These are phyloP conservation scores for Akabosia matsudoensis DNA, from an alignment of 1,140 invertebrate genomes.

Conservation along the genomic window DNA sequence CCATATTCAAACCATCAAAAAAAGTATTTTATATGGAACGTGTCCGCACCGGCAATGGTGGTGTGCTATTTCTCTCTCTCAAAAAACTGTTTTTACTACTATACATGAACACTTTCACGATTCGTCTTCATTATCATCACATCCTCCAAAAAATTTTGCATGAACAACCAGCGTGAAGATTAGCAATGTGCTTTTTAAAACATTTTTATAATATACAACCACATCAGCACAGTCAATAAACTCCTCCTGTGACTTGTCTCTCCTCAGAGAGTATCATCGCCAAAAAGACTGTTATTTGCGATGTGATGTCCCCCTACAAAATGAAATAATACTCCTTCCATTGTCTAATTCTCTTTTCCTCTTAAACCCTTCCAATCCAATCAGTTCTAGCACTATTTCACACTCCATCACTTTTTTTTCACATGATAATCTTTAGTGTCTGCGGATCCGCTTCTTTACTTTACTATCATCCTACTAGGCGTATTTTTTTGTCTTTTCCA, in stretches of 20 bases:
- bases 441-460: too few relatives aligned
- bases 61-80: too few relatives aligned
- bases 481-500: too few relatives aligned
- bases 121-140: not conserved
- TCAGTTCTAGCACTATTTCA: conserved; percentile 16
- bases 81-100: too few relatives aligned
- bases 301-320: not conserved
- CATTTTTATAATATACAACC: not conserved
- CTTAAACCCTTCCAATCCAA: not conserved
- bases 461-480: too few relatives aligned
- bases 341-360: not conserved
- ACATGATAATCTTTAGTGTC: conserved; percentile 8
- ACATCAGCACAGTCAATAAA: not conserved
- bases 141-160: not conserved
- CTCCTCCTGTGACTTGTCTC: not conserved
- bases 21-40: not conserved
- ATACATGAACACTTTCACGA: not conserved
- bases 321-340: too few relatives aligned
- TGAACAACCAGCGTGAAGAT: not conserved
- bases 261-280: too few relatives aligned
- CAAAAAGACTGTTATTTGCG: too few relatives aligned
- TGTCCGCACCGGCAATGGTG: not conserved
- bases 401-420: conserved; percentile 3
- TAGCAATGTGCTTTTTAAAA: not conserved
- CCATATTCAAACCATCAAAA: too few relatives aligned